Conservation (phyloP, 2,113 vertebrate genomes). For the Psittacara wagleri region DNA sequence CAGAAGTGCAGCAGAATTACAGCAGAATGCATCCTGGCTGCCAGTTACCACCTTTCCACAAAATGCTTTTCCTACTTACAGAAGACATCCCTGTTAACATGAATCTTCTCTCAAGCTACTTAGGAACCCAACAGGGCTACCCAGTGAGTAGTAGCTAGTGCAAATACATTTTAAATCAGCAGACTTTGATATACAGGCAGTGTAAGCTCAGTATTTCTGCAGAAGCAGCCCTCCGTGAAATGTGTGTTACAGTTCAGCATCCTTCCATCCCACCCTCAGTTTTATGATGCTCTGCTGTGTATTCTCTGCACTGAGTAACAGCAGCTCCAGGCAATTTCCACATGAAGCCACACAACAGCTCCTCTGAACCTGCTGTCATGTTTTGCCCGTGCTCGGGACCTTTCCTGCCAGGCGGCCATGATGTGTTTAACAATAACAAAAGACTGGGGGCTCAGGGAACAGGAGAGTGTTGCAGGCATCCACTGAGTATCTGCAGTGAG, state of each 20-base stretch:
- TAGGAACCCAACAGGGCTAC: background rate
- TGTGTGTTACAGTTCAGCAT: rapidly evolving
- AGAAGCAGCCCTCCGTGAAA: background rate
- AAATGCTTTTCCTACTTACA: background rate
- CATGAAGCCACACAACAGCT: rapidly evolving
- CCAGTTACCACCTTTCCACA: background rate
- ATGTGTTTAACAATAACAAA: background rate
- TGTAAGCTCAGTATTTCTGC: background rate
- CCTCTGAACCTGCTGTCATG: background rate
- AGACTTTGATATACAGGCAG: rapidly evolving
- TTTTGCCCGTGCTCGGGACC: rapidly evolving
- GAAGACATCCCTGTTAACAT: background rate
- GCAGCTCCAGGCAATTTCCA: background rate
- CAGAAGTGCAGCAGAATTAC: background rate
- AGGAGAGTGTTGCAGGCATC: background rate
- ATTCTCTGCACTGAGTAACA: rapidly evolving
- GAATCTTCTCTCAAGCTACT: background rate
- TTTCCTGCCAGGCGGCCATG: rapidly evolving
- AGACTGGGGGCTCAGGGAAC: background rate
- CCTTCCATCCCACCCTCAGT: rapidly evolving
- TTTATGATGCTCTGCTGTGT: rapidly evolving
- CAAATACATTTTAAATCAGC: background rate
- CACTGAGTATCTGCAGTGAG: rapidly evolving
- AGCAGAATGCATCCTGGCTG: background rate
- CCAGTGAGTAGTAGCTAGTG: background rate